Evolutionary conservation across 2,888 invertebrate genomes (phyloP), one percentile per base, ranked within the genome.

Genomic region (Acronicta alni): DNA sequence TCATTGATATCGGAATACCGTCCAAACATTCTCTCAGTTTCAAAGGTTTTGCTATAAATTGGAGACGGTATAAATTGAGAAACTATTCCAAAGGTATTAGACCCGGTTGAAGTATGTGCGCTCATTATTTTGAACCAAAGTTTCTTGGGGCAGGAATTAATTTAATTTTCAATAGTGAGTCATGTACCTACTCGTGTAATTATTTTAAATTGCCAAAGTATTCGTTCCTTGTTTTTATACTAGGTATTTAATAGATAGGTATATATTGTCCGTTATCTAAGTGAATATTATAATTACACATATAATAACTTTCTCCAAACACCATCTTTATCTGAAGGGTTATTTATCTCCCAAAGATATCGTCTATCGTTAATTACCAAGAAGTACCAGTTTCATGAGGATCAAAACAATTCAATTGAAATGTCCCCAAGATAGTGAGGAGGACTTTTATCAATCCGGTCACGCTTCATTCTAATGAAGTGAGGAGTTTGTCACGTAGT

Each of bases 401-500:
- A 56, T 38, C 51, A 59, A 74, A 72, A 80, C 77, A 81, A 76
- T 77, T 79, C 80, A 76, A 83, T 84, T 84, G 80, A 80, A 82
- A 79, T 72, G 72, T 72, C 74, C 64, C 69, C 66, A 66, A 79
- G 77, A 82, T 80, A 84, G 78, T 79, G 71, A 55, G 67, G 81
- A 80, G 68, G 82, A 80, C 76, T 86, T 87, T 89, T 89, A 88
- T 82, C 84, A 90, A 87, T 86, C 86, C 80, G 76, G 88, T 88
- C 90, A 91, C 91, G 91, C 81, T 74, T 71, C 76, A 74, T 76
- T 78, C 79, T 90, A 92, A 91, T 91, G 89, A 90, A 92, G 88
- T 88, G 89, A 86, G 85, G 83, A 86, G 84, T 90, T 90, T 91
- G 91, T 92, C 91, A 90, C 89, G 88, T 87, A 87, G 88, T 86